Evolutionary conservation across 2,888 invertebrate genomes (phyloP).

Genomic region (Eustalomyia histrio): DNA sequence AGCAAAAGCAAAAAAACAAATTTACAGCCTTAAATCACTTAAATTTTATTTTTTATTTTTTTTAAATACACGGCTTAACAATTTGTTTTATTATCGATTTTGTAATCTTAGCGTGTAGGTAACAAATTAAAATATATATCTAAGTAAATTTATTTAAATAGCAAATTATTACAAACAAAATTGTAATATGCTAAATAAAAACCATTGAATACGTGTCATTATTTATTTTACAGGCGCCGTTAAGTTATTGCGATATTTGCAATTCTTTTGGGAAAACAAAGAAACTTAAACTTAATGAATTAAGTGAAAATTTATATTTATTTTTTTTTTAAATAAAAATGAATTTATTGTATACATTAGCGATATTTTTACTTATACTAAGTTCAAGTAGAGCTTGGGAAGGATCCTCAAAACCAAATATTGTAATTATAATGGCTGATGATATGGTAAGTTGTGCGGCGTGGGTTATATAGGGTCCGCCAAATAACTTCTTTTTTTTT

Average conservation of each 20-base stretch:
- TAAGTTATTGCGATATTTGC: background rate
- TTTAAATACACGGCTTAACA: background rate
- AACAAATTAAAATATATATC: constrained; percentile 12
- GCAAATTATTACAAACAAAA: background rate
- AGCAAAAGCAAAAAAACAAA: background rate
- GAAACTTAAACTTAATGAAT: constrained; percentile 1
- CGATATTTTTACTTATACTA: background rate
- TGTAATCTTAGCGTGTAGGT: background rate
- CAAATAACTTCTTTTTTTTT: too few species aligned
- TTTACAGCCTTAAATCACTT: background rate
- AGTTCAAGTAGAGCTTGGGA: constrained; percentile 34
- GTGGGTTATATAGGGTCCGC: too few species aligned
- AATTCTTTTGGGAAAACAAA: too few species aligned
- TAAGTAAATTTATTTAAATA: background rate
- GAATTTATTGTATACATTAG: constrained; percentile 5
- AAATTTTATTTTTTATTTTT: background rate
- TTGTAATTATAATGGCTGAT: constrained; percentile 89
- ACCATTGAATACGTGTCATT: constrained; percentile 14
- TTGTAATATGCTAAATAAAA: background rate
- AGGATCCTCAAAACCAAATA: constrained; percentile 81
- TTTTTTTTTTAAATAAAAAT: background rate
- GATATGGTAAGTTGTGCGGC: constrained; percentile 85
- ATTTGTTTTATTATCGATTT: constrained; percentile 12
- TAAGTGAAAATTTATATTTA: background rate
- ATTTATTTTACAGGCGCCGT: constrained; percentile 22